Evolutionary conservation across 2,888 invertebrate species (phyloP).

Genomic region (Dendrolimus pini): DNA sequence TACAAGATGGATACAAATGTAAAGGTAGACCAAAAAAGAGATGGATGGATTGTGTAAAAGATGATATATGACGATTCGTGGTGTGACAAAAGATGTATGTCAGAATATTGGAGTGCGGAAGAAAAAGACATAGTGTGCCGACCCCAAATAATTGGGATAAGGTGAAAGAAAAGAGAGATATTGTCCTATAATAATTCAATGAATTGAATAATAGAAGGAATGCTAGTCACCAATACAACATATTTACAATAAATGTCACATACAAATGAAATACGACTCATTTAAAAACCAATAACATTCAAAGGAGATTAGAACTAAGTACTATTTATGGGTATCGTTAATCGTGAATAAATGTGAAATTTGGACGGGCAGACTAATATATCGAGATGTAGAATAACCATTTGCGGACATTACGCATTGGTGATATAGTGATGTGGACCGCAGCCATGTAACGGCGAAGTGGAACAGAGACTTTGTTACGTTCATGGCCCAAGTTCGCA

Average conservation of each 20-base stretch:
- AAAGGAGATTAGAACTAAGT: neutral
- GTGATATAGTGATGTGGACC: conserved; percentile 20
- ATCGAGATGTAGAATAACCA: neutral
- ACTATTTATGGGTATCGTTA: neutral
- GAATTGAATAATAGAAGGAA: too few species aligned
- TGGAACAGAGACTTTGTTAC: conserved; percentile 36
- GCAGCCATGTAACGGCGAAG: conserved; percentile 32
- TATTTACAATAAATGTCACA: neutral
- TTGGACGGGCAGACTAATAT: neutral
- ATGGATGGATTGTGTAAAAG: too few species aligned
- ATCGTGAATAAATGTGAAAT: neutral
- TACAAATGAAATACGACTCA: neutral
- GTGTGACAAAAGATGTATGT: too few species aligned
- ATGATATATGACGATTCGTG: too few species aligned
- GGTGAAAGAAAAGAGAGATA: too few species aligned
- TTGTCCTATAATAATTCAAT: too few species aligned
- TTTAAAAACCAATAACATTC: neutral
- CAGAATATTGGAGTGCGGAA: too few species aligned
- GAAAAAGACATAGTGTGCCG: too few species aligned
- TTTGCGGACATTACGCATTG: conserved; percentile 11
- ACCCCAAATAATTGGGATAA: too few species aligned
- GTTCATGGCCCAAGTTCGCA: conserved; percentile 36
- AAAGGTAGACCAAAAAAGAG: too few species aligned
- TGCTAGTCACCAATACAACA: too few species aligned
- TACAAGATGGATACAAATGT: too few species aligned